Percentiles rank a stretch among this genome's conserved stretches.
Evolutionary conservation across 30 jellyfish, hydroid and myxozoan genomes (phyloP).

Genomic region (Chrysaora quinquecirrha): DNA sequence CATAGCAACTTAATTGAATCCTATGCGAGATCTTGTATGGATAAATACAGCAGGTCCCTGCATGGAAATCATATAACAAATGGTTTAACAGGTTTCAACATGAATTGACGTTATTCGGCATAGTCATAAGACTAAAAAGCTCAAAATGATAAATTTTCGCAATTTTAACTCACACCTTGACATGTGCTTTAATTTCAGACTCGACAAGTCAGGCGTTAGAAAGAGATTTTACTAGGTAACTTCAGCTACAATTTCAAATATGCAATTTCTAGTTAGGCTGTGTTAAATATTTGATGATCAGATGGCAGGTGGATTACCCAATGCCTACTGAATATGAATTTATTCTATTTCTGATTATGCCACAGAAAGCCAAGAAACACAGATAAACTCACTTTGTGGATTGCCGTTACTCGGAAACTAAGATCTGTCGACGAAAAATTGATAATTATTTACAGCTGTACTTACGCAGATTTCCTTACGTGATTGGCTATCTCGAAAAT

Average conservation of each 20-base stretch:
- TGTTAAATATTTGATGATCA: conserved; percentile 2
- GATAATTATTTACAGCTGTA: neutral
- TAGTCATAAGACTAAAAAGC: no score
- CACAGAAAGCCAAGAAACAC: neutral
- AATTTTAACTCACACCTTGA: no score
- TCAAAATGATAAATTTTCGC: no score
- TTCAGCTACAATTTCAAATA: neutral
- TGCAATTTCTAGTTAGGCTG: neutral
- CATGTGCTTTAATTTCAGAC: no score
- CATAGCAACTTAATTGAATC: neutral
- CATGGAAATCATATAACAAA: conserved; percentile 48
- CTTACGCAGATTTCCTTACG: no score
- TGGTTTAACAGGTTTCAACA: neutral
- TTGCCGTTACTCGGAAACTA: neutral
- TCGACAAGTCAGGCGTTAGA: no score
- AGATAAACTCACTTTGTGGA: neutral
- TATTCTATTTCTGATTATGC: neutral
- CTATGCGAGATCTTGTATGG: conserved; percentile 14
- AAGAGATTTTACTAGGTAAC: no score
- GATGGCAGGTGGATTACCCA: conserved; percentile 1
- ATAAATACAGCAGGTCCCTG: conserved; percentile 71
- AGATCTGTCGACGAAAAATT: neutral
- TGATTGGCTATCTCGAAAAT: no score
- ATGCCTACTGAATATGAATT: neutral
- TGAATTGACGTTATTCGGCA: neutral